Evolutionary conservation across 2,888 invertebrate genomes (phyloP).

Genomic region (Pseudococcus jackbeardsleyi): DNA sequence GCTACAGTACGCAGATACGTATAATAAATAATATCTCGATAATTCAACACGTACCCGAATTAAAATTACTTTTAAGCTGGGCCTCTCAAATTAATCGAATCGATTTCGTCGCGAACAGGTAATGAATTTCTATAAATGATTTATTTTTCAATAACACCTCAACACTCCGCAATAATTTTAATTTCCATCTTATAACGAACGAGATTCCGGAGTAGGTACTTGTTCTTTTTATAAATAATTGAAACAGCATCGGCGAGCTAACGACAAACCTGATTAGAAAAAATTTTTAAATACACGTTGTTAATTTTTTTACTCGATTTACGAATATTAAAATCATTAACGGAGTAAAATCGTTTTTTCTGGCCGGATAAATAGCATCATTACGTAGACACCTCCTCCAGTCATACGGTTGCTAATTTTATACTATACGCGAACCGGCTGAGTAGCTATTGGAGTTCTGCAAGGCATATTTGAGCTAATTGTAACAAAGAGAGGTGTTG

Average conservation of each 20-base stretch:
- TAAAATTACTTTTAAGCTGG: background rate
- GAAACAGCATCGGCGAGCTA: background rate
- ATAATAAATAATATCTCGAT: conserved; percentile 12
- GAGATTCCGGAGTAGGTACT: background rate
- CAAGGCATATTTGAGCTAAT: background rate
- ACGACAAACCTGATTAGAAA: background rate
- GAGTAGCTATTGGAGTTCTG: background rate
- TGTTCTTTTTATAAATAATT: background rate
- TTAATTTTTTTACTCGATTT: conserved; percentile 6
- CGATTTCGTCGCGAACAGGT: background rate
- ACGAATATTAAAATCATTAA: background rate
- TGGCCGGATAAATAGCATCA: background rate
- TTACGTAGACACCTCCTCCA: conserved; percentile 25
- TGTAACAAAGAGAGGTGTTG: conserved; percentile 29
- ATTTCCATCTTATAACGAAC: background rate
- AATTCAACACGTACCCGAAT: conserved; percentile 6
- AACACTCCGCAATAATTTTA: background rate
- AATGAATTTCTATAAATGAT: background rate
- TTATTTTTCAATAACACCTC: conserved; percentile 37
- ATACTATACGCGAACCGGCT: background rate
- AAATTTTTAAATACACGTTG: conserved; percentile 30
- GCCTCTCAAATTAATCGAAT: background rate
- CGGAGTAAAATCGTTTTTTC: background rate
- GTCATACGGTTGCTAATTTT: background rate
- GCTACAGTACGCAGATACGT: background rate